Evolutionary conservation across 2,888 invertebrate species (phyloP), one percentile per base, ranked within the genome.

Genomic region (Eupithecia tripunctaria): DNA sequence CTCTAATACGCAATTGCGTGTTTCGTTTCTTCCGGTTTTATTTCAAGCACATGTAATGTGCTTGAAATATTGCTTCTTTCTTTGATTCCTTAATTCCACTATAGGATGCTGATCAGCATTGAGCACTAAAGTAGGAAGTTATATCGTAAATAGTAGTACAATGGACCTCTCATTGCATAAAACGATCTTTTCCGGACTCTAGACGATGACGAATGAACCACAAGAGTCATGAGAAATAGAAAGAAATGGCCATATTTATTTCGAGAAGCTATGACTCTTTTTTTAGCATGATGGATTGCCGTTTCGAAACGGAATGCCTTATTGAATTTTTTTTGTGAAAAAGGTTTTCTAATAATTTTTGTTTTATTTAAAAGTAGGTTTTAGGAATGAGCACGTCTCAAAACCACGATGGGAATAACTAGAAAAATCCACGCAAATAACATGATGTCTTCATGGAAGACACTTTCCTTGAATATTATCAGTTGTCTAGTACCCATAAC

Each of bases 121-220:
- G 32, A 32, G 36, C 21, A 71, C 21, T 25, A 66, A 62, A 71
- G 67, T 51, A 71, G 62, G 62, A 67, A 67, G 59, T 59, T 18
- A 15, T 60, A 63, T 60, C 60, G 43, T 32, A 64, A 41, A 59
- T 66, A 66, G 47, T 65, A n/a, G 59, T 65, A 70, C 73, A 73
- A 73, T 51, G 36, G 67, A 56, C 25, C 62, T 56, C 21, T 68
- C 59, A 69, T 67, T 63, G 63, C 56, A 32, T 70, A 59, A 63
- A 73, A 70, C 67, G 70, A 67, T 73, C 63, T 67, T 67, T 69
- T 73, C 73, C 73, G 73, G 68, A 59, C 29, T 29, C 29, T 25
- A 25, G 62, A 36, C 62, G 62, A 63, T 63, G 62, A 36, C 32
- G 21, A 63, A 63, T 63, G 62, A 32, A 63, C 29, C 62, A 32